Base-by-base conservation (phyloP, 2,797 vertebrate genomes). In the Bufotes viridis region DNA sequence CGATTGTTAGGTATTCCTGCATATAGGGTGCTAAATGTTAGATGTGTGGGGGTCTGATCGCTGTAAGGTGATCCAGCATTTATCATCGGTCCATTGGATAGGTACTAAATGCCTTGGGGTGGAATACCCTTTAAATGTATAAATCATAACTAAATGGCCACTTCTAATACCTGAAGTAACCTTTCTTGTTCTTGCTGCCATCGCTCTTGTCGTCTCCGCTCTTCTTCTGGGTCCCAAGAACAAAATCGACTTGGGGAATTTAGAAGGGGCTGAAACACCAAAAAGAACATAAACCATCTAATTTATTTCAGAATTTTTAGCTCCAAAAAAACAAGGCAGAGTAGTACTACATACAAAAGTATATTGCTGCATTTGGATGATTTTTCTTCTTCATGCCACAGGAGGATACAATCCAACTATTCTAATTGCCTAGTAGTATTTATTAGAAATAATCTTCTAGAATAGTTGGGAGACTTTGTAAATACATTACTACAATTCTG, bases 181-280 rank as follows among this genome's bases (percentile, higher is more conserved):
- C 97, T 97, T 80, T 99, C 98, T 93, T 99, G 98, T 91, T 98
- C 97, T 90, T 96, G 97, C 92, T 99, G 98, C 98, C 98, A 99
- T 90, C 96, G 97, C 91, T 98, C 96, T 94, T 99, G 98, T 70
- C 97, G 96, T 93, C 96, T 96, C 92, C 97, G 96, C 91, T 99
- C 98, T 94, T 99, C 98, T 93, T 99, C 97, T 9, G 97, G 97
- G 95, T 98, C 96, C 98, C 98, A 99, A 58, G 97, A 95, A 96
- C 97, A 97, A 95, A 96, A 96, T 93, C 93, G 96, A 94, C 95
- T 95, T 93, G 80, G 7, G 94, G 96, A 95, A 93, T 91, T 94
- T 93, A 96, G 92, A 81, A 93, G 93, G 90, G 92, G 86, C 61
- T 90, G 95, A 93, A 96, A 95, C 90, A 93, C 91, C 93, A 94